Evolutionary conservation across 2,888 invertebrate species (phyloP), one percentile per base, ranked within the genome.

Genomic region (Rhingia rostrata): DNA sequence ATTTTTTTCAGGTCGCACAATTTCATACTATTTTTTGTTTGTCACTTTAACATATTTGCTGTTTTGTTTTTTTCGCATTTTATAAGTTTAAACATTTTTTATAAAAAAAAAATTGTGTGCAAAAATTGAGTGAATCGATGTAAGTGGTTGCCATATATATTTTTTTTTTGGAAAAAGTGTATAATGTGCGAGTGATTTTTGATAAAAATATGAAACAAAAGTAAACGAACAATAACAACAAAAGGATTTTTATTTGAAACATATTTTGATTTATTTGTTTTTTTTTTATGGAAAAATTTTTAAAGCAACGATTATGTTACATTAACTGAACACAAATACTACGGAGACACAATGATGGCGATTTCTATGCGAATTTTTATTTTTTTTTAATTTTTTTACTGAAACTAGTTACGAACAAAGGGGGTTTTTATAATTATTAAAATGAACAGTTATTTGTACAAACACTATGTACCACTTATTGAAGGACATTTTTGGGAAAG

Each of bases 301-400:
- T 75, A 45, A 73, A 81, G 70, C 81, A 75, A 81, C 63, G 61
- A 74, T 69, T 37, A 69, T 54, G 61, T 69, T 69, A 81, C 61
- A 67, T 47, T 47, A 67, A 37, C 69, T 32, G 41, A 60, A 14
- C 14, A 72, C 58, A 67, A 56, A 37, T 47, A 63, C 61, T 63
- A 69, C 67, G 51, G 61, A 67, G 80, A 56, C 80, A 79, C 79
- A 79, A 73, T 58, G 33, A 70, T 60, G 45, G 60, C 66, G 58
- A 64, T 45, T 64, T 39, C 14, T 6, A 35, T 58, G 7, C 47
- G 5, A 12, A 32, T 72, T 49, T 32, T 53, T 37, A 6, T 7
- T 22, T 33, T 53, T 35, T n/a, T 33, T 6, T 51, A 5, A 7
- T 6, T n/a, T 53, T 6, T 12, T 53, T 6, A 53, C 32, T n/a